Percentiles rank a stretch among this genome's conserved stretches.
Conservation (phyloP, 2,797 vertebrate genomes). For the Liparis tanakae region DNA sequence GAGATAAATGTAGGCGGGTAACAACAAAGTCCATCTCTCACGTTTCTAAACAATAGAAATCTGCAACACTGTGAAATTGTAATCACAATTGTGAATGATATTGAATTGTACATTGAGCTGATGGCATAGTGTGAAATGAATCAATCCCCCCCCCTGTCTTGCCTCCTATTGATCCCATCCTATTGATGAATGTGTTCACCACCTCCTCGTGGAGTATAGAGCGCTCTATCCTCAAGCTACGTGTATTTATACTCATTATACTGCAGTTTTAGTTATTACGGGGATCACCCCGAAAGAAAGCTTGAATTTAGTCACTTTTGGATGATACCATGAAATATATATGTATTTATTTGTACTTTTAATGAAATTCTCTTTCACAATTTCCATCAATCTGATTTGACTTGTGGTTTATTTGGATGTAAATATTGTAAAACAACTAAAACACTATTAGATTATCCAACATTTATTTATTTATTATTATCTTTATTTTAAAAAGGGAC, state of each 20-base stretch:
- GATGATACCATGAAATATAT: background rate
- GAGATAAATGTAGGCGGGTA: background rate
- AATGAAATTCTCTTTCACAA: background rate
- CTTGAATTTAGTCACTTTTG: background rate
- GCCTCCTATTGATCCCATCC: constrained; percentile 76
- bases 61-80: constrained; percentile 1
- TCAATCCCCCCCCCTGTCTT: constrained; percentile 71
- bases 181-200: constrained; percentile 75
- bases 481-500: no score
- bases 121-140: constrained; percentile 67
- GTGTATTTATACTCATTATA: constrained; percentile 3
- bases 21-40: background rate
- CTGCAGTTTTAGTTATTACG: background rate
- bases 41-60: background rate
- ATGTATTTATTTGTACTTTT: background rate
- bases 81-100: constrained; percentile 29
- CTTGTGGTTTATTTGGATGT: background rate
- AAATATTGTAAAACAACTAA: background rate
- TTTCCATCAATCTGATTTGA: background rate
- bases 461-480: no score
- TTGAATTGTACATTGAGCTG: constrained; percentile 60
- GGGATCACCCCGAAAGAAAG: background rate
- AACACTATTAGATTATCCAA: background rate
- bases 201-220: constrained; percentile 55
- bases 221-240: constrained; percentile 60